Conservation (phyloP, 2,797 vertebrate species). For the Bovichtus variegatus region DNA sequence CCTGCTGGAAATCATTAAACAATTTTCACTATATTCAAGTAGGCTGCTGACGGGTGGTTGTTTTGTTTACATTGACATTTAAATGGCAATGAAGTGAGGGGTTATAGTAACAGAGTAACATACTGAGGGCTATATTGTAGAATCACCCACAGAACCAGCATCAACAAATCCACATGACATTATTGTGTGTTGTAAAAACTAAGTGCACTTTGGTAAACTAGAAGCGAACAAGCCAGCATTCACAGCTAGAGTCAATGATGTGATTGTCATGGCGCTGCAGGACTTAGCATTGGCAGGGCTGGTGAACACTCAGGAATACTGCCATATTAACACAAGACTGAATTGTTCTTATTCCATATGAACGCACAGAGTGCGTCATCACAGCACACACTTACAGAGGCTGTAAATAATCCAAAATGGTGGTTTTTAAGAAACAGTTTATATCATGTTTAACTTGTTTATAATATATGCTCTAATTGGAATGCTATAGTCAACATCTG, state of each 20-base stretch:
- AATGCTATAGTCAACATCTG: background rate
- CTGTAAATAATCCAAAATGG: conserved; percentile 24
- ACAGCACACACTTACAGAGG: conserved; percentile 2
- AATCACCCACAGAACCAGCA: background rate
- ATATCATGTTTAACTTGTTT: conserved; percentile 22
- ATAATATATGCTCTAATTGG: background rate
- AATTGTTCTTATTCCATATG: conserved; percentile 42
- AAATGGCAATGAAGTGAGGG: conserved; percentile 1
- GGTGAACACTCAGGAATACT: conserved; percentile 16
- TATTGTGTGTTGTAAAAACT: conserved; percentile 42
- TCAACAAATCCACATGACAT: conserved; percentile 24
- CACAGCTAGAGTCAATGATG: conserved; percentile 54
- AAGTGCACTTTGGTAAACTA: conserved; percentile 16
- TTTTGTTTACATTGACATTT: conserved; percentile 2
- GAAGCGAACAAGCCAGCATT: conserved; percentile 41
- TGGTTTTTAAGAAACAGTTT: conserved; percentile 12
- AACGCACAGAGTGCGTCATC: conserved; percentile 32
- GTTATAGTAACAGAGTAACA: background rate
- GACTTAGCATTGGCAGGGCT: conserved; percentile 27
- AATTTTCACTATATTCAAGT: background rate
- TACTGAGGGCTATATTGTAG: background rate
- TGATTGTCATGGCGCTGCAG: conserved; percentile 45
- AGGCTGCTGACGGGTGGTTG: background rate
- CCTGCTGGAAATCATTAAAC: conserved; percentile 17
- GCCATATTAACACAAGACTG: conserved; percentile 35